Evolutionary conservation across 2,888 invertebrate genomes (phyloP), one percentile per base, ranked within the genome.

Genomic region (Bhutanitis thaidina): DNA sequence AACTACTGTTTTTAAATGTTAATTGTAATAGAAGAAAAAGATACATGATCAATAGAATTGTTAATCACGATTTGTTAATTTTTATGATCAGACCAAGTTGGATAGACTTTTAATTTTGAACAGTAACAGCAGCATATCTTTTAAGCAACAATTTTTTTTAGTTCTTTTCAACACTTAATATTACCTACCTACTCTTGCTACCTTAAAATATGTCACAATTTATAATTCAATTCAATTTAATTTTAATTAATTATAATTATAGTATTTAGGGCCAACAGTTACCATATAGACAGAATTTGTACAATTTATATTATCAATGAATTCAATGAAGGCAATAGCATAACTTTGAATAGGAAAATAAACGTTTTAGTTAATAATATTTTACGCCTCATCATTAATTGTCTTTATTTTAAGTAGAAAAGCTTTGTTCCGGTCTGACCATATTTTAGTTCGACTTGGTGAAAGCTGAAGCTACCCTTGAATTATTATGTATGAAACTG

Each of bases 241-340:
- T 41, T 43, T 52, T 52, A 52, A 54, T 49, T 71, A 71, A 69
- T 64, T 59, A 54, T 67, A 64, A 57, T 20, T 60, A 46, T 81
- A 79, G 79, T 66, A 59, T 49, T 55, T 76, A 82, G 45, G 79
- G 74, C 70, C 69, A 76, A 76, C 73, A 73, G 86, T 86, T 86
- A 86, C 86, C 86, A 82, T 80, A 78, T 80, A 78, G 68, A 65
- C 65, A 59, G 40, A 45, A 68, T 70, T 65, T 73, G 79, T 83
- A 85, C 80, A 83, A 83, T 80, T 71, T 72, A 27, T 27, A 8
- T 27, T 27, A 69, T 62, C 58, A 51, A 52, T 15, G 49, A 56
- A 56, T 65, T 65, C 66, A 63, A 57, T 5, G 12, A 56, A 60
- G 54, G 58, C 59, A 66, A 65, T 65, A 64, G 60, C 13, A 10